Percentiles rank a stretch among this genome's conserved stretches.
Conservation (phyloP, 2,797 vertebrate genomes). For the Sparidentex hasta region DNA sequence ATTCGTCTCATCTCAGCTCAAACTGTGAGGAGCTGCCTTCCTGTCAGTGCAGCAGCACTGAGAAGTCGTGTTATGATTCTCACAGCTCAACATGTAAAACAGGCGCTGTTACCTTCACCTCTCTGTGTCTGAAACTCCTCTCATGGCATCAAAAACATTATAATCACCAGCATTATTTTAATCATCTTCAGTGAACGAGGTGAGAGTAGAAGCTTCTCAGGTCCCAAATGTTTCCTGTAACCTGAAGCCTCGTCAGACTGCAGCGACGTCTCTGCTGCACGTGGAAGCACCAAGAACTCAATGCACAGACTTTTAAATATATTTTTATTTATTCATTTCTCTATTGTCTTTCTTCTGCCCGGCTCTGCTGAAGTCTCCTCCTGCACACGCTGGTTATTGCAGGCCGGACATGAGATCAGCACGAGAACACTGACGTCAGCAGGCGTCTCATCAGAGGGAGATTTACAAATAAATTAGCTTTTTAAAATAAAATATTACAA, state of each 20-base stretch:
- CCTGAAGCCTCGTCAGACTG: constrained; percentile 4
- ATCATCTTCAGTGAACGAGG: no score
- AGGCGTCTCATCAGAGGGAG: not conserved
- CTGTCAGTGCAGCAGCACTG: no score
- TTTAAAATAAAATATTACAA: not conserved
- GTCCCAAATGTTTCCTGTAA: not conserved
- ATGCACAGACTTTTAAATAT: not conserved
- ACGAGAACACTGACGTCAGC: not conserved
- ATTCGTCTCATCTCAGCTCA: no score
- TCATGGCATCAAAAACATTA: no score
- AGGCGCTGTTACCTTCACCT: no score
- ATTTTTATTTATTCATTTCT: no score
- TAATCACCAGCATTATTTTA: no score
- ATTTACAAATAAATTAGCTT: not conserved
- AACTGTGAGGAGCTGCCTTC: no score
- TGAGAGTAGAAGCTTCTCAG: no score
- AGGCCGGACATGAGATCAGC: constrained; percentile 9
- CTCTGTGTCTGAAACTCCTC: no score
- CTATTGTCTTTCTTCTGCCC: not conserved
- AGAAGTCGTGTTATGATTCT: no score
- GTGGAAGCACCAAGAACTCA: not conserved
- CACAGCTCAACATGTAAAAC: no score
- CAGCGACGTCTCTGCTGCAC: not conserved
- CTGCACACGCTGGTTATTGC: constrained; percentile 6
- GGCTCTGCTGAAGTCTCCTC: not conserved